A percentile compares a stretch with the other conserved stretches of the same genome.
Conservation (phyloP, 92 coral and sea anemone genomes). For the Parazoanthus atlanticus region DNA sequence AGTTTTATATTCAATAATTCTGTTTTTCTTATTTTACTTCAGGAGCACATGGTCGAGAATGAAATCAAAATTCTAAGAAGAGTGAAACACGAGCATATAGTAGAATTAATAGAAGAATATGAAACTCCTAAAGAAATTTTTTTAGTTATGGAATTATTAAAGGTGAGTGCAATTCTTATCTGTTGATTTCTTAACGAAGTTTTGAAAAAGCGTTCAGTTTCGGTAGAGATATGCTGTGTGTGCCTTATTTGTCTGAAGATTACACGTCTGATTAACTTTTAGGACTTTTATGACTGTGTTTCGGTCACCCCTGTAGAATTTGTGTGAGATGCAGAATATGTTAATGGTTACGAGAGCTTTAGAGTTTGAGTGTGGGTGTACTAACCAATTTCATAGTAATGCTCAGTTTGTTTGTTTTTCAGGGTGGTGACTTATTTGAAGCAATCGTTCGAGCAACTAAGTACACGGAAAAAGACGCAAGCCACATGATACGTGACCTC, state of each 20-base stretch:
- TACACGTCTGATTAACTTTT: no score
- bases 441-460: conserved; percentile 95
- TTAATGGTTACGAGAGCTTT: no score
- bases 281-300: no score
- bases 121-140: conserved; percentile 97
- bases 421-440: conserved; percentile 99
- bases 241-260: no score
- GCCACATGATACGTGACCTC: conserved; percentile 98
- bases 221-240: no score
- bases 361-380: neutral
- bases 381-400: neutral
- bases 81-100: conserved; percentile 91
- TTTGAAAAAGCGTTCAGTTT: no score
- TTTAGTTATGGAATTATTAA: conserved; percentile 93
- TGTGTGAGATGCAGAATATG: no score
- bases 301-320: no score
- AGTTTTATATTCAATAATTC: neutral
- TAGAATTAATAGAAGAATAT: conserved; percentile 92
- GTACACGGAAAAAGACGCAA: conserved; percentile 93
- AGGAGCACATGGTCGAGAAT: conserved; percentile 99
- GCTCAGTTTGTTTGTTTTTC: neutral
- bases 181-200: neutral
- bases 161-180: conserved; percentile 58
- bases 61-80: conserved; percentile 96
- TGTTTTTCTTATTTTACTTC: neutral